Evolutionary conservation across 1,140 invertebrate species (phyloP).

Genomic region (Pogonomyrmex californicus): DNA sequence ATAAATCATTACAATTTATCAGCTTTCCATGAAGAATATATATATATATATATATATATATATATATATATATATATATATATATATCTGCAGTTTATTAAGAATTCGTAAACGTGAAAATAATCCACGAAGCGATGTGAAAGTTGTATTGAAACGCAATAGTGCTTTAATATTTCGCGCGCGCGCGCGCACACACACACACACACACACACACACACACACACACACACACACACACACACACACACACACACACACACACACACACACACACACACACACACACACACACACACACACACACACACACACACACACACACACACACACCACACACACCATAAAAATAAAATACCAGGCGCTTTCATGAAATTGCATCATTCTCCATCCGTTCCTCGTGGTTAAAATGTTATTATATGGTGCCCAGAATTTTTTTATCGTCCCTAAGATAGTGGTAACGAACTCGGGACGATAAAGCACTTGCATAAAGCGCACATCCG

Average conservation of each 20-base stretch:
- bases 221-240: too few relatives aligned
- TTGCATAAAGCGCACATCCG: conserved; percentile 15
- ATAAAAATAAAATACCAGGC: neutral
- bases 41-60: too few relatives aligned
- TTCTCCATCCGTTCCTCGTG: neutral
- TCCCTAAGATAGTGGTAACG: conserved; percentile 32
- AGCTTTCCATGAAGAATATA: neutral
- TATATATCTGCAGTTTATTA: neutral
- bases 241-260: neutral
- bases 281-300: too few relatives aligned
- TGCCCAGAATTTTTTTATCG: neutral
- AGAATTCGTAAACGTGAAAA: neutral
- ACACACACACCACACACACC: too few relatives aligned
- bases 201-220: too few relatives aligned
- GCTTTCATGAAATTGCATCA: conserved; percentile 24
- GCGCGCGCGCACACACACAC: too few relatives aligned
- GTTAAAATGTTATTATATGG: conserved; percentile 7
- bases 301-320: neutral
- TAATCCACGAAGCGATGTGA: neutral
- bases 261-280: too few relatives aligned
- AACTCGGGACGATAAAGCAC: conserved; percentile 22
- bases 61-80: too few relatives aligned
- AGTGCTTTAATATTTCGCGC: neutral
- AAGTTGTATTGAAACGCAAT: neutral
- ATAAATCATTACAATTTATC: too few relatives aligned